Base-by-base conservation (phyloP, 92 coral and sea anemone genomes). In the Montipora capitata region DNA sequence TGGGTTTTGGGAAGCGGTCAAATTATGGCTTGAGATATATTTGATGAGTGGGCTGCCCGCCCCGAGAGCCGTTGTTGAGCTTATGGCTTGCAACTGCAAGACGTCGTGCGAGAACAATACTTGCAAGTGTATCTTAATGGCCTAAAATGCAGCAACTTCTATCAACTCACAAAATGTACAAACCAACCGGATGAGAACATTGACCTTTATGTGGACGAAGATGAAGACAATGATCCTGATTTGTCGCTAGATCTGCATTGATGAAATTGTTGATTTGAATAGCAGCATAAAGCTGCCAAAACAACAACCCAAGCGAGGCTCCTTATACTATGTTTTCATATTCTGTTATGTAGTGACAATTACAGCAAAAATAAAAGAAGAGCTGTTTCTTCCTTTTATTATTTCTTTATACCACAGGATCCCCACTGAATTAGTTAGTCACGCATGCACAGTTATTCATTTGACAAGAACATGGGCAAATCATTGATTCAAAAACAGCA, bases 1-100 rank as follows among this genome's bases (percentile, higher is more conserved):
- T 89, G 89, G 85, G 52, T 11, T 78, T 70, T 44, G 7, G 58
- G 41, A 20, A 83, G 71, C 43, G 79, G 63, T 43, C 38, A 38
- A 41, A 20, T 12, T 18, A n/a, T 38, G 68, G 18, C 78, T 89
- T 68, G 88, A 82, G 14, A 80, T 68, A 27, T 81, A 48, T 2
- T 89, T 85, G 89, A 89, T 89, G 93, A 66, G 79, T 80, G 78
- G 87, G 62, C 41, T 20, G 40, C 93, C 85, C 9, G 89, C 89
- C 62, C 93, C 89, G 5, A 84, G 54, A 76, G 48, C 87, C 44
- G 79, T 90, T 39, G 65, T 90, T 14, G 94, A 90, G 87, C 80
- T 90, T 12, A 20, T 90, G 44, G 63, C 82, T 3, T 85, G 94
- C 71, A 76, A 80, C 4, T 89, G 89, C 78, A 89, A 83, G 80